Evolutionary conservation across 2,797 vertebrate genomes (phyloP).

Genomic region (Petrocephalus sullivani): DNA sequence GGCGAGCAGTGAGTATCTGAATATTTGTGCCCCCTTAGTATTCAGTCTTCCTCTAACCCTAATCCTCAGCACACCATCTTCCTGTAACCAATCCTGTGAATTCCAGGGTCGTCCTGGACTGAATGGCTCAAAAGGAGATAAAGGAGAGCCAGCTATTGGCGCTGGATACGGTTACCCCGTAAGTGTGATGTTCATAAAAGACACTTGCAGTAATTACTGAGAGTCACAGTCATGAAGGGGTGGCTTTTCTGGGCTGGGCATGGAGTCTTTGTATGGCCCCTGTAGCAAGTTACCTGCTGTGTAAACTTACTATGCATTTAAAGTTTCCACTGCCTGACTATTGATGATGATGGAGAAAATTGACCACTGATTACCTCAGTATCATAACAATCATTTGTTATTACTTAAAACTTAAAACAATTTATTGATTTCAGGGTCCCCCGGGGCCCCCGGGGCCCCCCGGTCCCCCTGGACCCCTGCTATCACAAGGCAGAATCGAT

Average conservation of each 20-base stretch:
- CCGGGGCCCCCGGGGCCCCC: constrained; percentile 64
- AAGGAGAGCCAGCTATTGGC: constrained; percentile 67
- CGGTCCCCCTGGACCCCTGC: constrained; percentile 38
- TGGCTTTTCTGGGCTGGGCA: background rate
- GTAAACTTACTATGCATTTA: background rate
- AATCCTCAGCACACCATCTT: background rate
- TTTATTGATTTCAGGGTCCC: constrained; percentile 56
- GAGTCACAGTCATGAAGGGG: background rate
- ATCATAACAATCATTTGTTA: background rate
- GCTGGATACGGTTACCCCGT: constrained; percentile 61
- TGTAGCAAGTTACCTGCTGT: background rate
- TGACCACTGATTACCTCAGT: background rate
- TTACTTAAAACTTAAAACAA: background rate
- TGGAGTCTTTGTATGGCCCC: background rate
- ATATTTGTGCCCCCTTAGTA: background rate
- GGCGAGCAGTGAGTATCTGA: constrained; percentile 78
- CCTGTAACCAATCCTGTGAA: constrained; percentile 10
- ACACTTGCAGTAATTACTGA: background rate
- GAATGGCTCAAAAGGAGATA: constrained; percentile 90
- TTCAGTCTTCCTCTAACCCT: background rate
- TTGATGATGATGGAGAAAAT: background rate
- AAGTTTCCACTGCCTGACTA: background rate
- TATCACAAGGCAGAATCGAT: constrained; percentile 55
- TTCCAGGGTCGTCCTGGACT: constrained; percentile 85
- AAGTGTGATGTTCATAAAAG: constrained; percentile 42